Conservation (phyloP, 2,888 invertebrate genomes). For the Marronus borbonicus region DNA sequence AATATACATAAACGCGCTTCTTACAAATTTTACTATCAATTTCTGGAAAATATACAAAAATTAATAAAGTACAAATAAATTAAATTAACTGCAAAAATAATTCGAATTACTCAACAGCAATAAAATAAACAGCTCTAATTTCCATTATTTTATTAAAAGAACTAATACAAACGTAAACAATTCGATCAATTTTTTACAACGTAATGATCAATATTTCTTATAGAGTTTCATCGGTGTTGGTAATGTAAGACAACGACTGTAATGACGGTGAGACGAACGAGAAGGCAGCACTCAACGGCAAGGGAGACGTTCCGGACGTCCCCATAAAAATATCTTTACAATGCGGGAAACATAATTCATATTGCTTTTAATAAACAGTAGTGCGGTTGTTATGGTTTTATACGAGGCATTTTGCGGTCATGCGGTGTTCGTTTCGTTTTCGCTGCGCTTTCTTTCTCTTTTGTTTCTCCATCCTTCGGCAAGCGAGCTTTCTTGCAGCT, state of each 20-base stretch:
- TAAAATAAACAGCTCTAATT: too few species aligned
- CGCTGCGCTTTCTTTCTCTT: conserved; percentile 9
- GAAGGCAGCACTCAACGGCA: conserved; percentile 3
- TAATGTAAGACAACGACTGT: conserved; percentile 56
- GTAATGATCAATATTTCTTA: too few species aligned
- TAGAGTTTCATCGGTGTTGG: conserved; percentile 52
- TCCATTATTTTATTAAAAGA: too few species aligned
- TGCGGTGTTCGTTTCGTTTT: conserved; percentile 36
- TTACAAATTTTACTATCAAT: too few species aligned
- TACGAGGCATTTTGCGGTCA: conserved; percentile 58
- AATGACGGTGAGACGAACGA: conserved; percentile 15
- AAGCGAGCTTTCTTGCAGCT: conserved; percentile 28
- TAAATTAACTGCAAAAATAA: too few species aligned
- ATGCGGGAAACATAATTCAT: conserved; percentile 63
- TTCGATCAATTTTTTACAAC: too few species aligned
- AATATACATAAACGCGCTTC: too few species aligned
- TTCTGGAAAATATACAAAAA: too few species aligned
- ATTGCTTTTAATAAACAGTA: conserved; percentile 61
- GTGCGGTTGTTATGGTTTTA: conserved; percentile 61
- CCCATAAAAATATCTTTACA: conserved; percentile 59
- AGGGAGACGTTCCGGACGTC: conserved; percentile 45
- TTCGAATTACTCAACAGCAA: too few species aligned
- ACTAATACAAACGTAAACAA: too few species aligned
- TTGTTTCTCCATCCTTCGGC: conserved; percentile 25
- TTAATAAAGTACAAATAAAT: too few species aligned